Evolutionary conservation across 2,113 vertebrate species (phyloP), one percentile per base, ranked within the genome.

Genomic region (Rhinolophus ferrumequinum): DNA sequence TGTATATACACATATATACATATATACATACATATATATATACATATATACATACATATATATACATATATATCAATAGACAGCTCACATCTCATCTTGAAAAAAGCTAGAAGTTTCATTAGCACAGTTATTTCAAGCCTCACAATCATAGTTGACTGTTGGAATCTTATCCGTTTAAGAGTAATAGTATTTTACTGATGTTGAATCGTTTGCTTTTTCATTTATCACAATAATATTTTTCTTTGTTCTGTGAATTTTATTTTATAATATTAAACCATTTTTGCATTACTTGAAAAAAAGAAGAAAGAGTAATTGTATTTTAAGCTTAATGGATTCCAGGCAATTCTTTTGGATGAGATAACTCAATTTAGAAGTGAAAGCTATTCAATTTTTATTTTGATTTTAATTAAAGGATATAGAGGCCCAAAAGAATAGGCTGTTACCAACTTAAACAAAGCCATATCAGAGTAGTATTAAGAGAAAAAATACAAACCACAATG

Each of bases 321-420:
- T 44, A 44, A 44, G 41, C 41, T 1, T 44, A 44, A 67, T 95
- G 72, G 33, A 41, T 98, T 97, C 28, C 41, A 92, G 54, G 83
- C 72, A 60, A 47, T 96, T 98, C 89, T 97, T 97, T 98, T 96
- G n/a, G 21, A 97, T 97, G 93, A 96, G 94, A 97, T 96, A 94
- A 54, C 82, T 66, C 22, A 85, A 1, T 73, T 96, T 91, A 81
- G 35, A 47, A 28, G 21, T 95, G 47, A 97, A 97, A 96, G 76
- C 75, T 91, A 93, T 79, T 80, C 81, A 84, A 26, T 35, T 83
- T 94, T 96, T 50, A 86, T 33, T 80, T 22, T 41, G 10, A 90
- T 86, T 97, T 97, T 94, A 97, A 97, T 96, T 98, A 95, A 97
- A 97, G 82, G 41, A 73, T 76, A 73, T 91, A 95, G 77, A 97